These are phyloP conservation scores for Mycogona germanica DNA, from an alignment of 2,888 invertebrate species.

Conservation along the genomic window DNA sequence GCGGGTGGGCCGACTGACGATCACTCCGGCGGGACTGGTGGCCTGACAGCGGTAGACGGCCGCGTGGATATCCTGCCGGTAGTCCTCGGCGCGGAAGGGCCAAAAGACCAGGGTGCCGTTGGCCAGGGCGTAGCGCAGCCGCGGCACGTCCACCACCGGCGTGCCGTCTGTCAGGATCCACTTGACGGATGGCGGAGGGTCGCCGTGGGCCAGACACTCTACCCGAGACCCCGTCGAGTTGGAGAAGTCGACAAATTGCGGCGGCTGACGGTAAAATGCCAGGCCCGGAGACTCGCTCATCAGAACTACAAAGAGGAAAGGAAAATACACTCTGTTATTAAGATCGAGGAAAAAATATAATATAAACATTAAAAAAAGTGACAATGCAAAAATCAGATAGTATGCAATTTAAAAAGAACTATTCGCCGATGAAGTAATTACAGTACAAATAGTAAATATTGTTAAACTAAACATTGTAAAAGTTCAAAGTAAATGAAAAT, in stretches of 20 bases:
- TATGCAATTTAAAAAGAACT: no score
- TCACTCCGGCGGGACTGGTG: constrained; percentile 6
- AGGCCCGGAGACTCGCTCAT: constrained; percentile 10
- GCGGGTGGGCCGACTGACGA: constrained; percentile 6
- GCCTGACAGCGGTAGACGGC: constrained; percentile 9
- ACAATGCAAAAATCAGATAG: no score
- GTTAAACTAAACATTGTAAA: no score
- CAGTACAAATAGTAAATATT: no score
- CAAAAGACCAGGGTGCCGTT: constrained; percentile 10
- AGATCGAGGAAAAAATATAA: no score
- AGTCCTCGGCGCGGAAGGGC: constrained; percentile 14
- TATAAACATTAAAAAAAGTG: no score
- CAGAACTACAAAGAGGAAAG: not conserved
- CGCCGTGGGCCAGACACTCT: constrained; percentile 18
- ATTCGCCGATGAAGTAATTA: no score
- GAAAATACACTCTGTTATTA: no score
- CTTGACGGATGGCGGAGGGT: constrained; percentile 17
- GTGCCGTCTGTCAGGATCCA: constrained; percentile 16
- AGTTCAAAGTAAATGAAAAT: no score
- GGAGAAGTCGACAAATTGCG: constrained; percentile 18
- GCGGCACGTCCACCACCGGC: constrained; percentile 7
- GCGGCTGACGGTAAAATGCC: constrained; percentile 18
- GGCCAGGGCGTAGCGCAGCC: constrained; percentile 6
- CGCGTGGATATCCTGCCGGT: constrained; percentile 16
- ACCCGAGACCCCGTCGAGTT: constrained; percentile 20